Percentiles rank a stretch among this genome's conserved stretches.
Conservation (phyloP, 2,888 invertebrate species). For the Muschampia plurimacula region DNA sequence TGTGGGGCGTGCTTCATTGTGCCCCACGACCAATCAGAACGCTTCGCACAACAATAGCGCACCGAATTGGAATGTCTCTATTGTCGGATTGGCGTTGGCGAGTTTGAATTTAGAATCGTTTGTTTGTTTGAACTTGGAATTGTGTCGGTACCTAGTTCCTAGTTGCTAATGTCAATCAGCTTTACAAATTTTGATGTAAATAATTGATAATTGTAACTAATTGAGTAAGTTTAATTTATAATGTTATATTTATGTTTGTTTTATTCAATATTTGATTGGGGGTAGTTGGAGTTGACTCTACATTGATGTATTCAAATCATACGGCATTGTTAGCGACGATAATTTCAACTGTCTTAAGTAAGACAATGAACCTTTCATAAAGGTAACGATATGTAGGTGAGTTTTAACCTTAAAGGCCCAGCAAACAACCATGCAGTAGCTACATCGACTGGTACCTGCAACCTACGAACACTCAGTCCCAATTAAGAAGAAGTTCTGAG, state of each 20-base stretch:
- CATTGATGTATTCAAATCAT: no score
- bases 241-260: neutral
- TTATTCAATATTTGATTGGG: neutral
- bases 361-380: no score
- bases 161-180: neutral
- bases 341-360: no score
- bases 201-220: neutral
- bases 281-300: no score
- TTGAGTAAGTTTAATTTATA: neutral
- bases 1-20: constrained; percentile 83
- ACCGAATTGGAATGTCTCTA: constrained; percentile 81
- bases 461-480: no score
- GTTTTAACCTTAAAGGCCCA: no score
- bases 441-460: no score
- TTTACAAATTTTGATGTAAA: neutral
- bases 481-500: no score
- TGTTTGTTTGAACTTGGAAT: constrained; percentile 27
- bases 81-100: constrained; percentile 72
- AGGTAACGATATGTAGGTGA: no score
- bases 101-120: constrained; percentile 57
- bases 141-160: constrained; percentile 1
- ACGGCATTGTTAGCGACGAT: no score
- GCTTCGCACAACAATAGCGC: constrained; percentile 78
- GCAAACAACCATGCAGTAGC: no score
- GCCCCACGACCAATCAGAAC: constrained; percentile 71